Evolutionary conservation across 2,888 invertebrate genomes (phyloP).

Genomic region (Hydraecia micacea): DNA sequence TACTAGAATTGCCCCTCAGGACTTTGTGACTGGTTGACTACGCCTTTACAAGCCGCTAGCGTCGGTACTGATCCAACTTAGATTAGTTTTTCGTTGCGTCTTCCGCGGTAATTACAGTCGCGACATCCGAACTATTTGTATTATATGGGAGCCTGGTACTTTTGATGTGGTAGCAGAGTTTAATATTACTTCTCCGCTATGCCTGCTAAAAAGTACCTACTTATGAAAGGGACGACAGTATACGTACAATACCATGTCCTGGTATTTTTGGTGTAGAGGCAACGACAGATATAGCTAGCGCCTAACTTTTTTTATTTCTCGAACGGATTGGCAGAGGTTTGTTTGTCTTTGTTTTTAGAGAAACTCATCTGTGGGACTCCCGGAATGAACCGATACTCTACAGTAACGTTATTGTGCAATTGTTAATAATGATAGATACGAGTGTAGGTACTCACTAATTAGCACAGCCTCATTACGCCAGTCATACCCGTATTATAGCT

Average conservation of each 20-base stretch:
- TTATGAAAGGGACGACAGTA: not conserved
- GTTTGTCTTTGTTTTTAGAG: no score
- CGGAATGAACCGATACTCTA: no score
- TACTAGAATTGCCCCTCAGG: not conserved
- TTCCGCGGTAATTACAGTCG: conserved; percentile 73
- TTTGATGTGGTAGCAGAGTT: not conserved
- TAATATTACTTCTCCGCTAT: not conserved
- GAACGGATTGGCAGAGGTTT: no score
- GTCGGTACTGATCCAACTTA: conserved; percentile 76
- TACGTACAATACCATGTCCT: not conserved
- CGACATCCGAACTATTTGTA: conserved; percentile 57
- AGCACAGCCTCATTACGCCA: not conserved
- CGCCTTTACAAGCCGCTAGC: conserved; percentile 60
- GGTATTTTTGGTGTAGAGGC: not conserved
- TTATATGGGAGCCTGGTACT: conserved; percentile 8
- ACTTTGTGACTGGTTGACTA: conserved; percentile 13
- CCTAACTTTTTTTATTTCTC: not conserved
- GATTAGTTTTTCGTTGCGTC: conserved; percentile 79
- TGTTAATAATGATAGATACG: not conserved
- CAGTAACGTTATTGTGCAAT: no score
- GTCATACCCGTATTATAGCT: not conserved
- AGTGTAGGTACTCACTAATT: not conserved
- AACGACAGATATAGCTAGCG: not conserved
- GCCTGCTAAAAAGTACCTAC: not conserved
- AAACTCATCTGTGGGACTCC: no score